Conservation (phyloP, 2,113 vertebrate genomes). For the Limanda limanda region DNA sequence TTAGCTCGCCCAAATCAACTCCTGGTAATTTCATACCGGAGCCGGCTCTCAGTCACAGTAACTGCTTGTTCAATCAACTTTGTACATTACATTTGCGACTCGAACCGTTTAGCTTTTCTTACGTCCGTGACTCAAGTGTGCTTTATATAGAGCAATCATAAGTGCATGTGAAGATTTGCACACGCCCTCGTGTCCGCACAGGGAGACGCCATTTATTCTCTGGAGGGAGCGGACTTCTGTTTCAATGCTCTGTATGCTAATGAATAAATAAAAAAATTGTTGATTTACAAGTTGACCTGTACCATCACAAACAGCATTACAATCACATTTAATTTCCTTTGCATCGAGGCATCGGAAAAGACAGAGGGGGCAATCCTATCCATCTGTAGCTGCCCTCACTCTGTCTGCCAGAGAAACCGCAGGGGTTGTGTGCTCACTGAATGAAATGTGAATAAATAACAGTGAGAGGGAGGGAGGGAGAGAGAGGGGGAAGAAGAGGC, state of each 20-base stretch:
- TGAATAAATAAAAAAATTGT: conserved; percentile 48
- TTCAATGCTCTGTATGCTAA: conserved; percentile 52
- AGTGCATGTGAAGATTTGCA: conserved; percentile 22
- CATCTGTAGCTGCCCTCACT: conserved; percentile 52
- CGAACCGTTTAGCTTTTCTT: background rate
- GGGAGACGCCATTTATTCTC: conserved; percentile 25
- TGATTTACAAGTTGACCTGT: conserved; percentile 73
- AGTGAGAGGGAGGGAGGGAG: conserved; percentile 23
- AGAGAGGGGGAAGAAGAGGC: conserved; percentile 21
- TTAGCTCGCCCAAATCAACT: background rate
- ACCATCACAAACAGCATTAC: conserved; percentile 56
- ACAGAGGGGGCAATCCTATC: conserved; percentile 66
- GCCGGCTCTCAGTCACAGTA: background rate
- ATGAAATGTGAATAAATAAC: conserved; percentile 78
- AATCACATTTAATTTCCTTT: conserved; percentile 56
- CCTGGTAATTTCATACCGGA: background rate
- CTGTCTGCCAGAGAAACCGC: conserved; percentile 66
- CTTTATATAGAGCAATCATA: background rate
- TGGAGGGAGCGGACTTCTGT: conserved; percentile 27
- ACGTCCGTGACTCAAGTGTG: background rate
- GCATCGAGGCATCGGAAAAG: conserved; percentile 11
- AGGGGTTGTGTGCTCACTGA: conserved; percentile 68
- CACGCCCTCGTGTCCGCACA: conserved; percentile 2
- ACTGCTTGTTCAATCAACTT: conserved; percentile 1
- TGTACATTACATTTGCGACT: conserved; percentile 8